Base-by-base conservation (phyloP, 2,888 invertebrate species). In the Gisinianus flammeolus region DNA sequence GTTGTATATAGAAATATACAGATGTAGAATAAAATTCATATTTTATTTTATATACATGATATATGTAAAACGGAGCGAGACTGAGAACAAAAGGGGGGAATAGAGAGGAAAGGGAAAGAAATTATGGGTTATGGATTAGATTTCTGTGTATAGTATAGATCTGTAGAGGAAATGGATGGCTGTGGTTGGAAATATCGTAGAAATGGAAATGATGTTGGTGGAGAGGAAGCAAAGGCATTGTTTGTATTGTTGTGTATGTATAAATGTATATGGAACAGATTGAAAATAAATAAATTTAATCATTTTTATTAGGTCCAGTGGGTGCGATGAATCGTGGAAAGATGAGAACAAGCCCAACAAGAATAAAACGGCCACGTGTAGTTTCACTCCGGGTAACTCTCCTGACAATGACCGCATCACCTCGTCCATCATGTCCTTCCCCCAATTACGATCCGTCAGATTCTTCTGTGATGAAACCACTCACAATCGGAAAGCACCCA, bases 401-500 rank as follows among this genome's bases (percentile, higher is more conserved):
- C 80, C 77, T 71, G 83, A 84, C 76, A 84, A 84, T 78, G 83
- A 83, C 78, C 81, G 81, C 28, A 80, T 84, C 76, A 82, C 80
- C 71, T 82, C 83, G 52, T 84, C 84, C 71, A 80, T 84, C 79
- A 82, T 84, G 81, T 80, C 81, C 76, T 81, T 81, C 69, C 80
- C 81, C 4, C 82, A 87, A 83, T 71, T 83, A 74, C 81, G 80
- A 69, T 83, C 81, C 73, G 89, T 91, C 3, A 88, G 88, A 4
- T 89, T 89, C 86, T 91, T 91, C 85, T 92, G 92, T 86, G 90
- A 91, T 84, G 89, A 90, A 54, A 88, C 88, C 26, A 90, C 88
- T 35, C 91, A 91, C 86, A 90, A 91, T 85, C 87, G 88, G 2
- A 89, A 89, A 81, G 90, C 91, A 0, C 91, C 91, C 0, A 91